Evolutionary conservation across 1,140 invertebrate species (phyloP).

Genomic region (Drosophila trapezifrons): DNA sequence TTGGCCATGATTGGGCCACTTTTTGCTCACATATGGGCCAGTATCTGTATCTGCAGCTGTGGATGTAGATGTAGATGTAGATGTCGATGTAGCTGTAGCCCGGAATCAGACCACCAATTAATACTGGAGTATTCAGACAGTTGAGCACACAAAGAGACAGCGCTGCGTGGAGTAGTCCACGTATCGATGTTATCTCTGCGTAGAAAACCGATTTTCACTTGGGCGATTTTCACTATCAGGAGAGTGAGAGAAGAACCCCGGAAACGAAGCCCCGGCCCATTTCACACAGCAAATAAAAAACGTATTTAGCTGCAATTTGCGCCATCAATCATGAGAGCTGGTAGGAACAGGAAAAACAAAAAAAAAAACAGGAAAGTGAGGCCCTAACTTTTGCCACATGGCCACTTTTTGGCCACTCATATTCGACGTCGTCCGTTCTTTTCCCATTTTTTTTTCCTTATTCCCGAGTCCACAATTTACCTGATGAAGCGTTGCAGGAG

Average conservation of each 20-base stretch:
- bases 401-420: conserved; percentile 69
- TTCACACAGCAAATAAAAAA: conserved; percentile 76
- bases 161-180: conserved; percentile 38
- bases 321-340: conserved; percentile 69
- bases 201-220: conserved; percentile 14
- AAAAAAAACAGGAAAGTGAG: conserved; percentile 16
- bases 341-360: conserved; percentile 25
- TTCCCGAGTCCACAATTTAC: conserved; percentile 61
- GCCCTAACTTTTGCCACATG: conserved; percentile 72
- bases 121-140: conserved; percentile 21
- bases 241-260: conserved; percentile 37
- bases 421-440: conserved; percentile 30
- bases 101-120: conserved; percentile 35
- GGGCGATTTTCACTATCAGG: conserved; percentile 40
- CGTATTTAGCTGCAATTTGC: conserved; percentile 81
- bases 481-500: conserved; percentile 72
- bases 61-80: no score
- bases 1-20: conserved; percentile 19
- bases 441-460: conserved; percentile 20
- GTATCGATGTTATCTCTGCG: conserved; percentile 43
- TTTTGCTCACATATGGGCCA: conserved; percentile 36
- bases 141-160: conserved; percentile 31
- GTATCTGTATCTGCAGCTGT: conserved; percentile 7
- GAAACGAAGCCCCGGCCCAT: conserved; percentile 43
- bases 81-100: conserved; percentile 2